Base-by-base conservation (phyloP, 2,888 invertebrate genomes). In the Acanthosepion esculentum region DNA sequence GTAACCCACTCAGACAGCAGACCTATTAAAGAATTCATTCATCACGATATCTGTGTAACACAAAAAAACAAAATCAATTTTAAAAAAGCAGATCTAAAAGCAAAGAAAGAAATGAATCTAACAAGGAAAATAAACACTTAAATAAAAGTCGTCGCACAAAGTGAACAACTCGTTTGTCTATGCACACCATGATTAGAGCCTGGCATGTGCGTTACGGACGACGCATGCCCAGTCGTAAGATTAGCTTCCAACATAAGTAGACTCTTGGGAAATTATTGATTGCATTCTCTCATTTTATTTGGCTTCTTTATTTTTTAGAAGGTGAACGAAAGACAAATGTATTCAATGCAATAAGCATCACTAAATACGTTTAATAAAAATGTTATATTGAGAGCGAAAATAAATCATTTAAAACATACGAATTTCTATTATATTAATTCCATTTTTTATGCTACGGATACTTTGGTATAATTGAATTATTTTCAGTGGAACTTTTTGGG, bases 11-110 rank as follows among this genome's bases (percentile, higher is more conserved):
- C 64, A 64, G 64, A 23, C 64, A 64, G 64, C 64, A 33, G 78
- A 78, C 78, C n/a, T 78, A 78, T 78, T 78, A 78, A 78, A 78
- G n/a, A 78, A n/a, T 78, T 78, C 78, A 78, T 78, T 78, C n/a
- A 78, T 78, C 78, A 78, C n/a, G 10, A n/a, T n/a, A n/a, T 2
- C 78, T 12, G 6, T 2, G n/a, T n/a, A 78, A n/a, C n/a, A n/a
- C 12, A n/a, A 78, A n/a, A n/a, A n/a, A n/a, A 15, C 10, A 78
- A 78, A 78, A 29, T n/a, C 29, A 78, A n/a, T 78, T n/a, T 10
- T 78, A 78, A n/a, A 33, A 18, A 33, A 78, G n/a, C 15, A n/a
- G 78, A 78, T 78, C 33, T 78, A 33, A 78, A 78, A 78, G 33
- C 12, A 78, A 8, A n/a, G 33, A 59, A 50, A 50, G 3, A 23